Evolutionary conservation across 2,888 invertebrate species (phyloP), one percentile per base, ranked within the genome.

Genomic region (Helicoverpa assulta): DNA sequence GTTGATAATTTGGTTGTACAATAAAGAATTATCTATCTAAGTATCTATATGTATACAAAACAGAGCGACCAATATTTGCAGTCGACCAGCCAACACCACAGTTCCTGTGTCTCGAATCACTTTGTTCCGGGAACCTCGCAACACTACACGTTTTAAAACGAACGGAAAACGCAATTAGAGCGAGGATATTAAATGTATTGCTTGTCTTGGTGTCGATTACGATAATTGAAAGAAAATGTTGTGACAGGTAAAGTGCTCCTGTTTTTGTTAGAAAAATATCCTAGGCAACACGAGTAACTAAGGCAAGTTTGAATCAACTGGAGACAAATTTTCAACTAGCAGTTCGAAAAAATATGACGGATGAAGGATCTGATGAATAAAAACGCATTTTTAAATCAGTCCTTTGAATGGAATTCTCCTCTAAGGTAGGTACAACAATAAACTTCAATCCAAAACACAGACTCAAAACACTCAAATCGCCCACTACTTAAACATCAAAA

Each of bases 81-180:
- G 51, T 29, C 0, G 19, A 33, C 33, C 14, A 56, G 16, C 4
- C 1, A 55, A 71, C 50, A 71, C 59, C 74, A 37, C 57, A 51
- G 10, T 66, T 78, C 75, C 61, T 57, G 51, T 10, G 19, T 53
- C 40, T 21, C 47, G 19, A 47, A 67, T 78, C 72, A 78, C 21
- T 33, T 8, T 1, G 16, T 73, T 43, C 67, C 73, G 26, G 59
- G 75, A 73, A 75, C 50, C 58, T 33, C 55, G 10, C 62, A 58
- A 51, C 6, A 10, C 59, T 33, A 69, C 51, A 6, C 19, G 26
- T 29, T 58, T 54, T 19, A 10, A 55, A 78, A 73, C 66, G 6
- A 10, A 59, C 61, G 51, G 66, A 37, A 71, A 59, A 43, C 54
- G 12, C 21, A 33, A 78, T 78, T 55, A 43, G 66, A 61, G 16